Evolutionary conservation across 2,888 invertebrate species (phyloP).

Genomic region (Tiliacea aurago): DNA sequence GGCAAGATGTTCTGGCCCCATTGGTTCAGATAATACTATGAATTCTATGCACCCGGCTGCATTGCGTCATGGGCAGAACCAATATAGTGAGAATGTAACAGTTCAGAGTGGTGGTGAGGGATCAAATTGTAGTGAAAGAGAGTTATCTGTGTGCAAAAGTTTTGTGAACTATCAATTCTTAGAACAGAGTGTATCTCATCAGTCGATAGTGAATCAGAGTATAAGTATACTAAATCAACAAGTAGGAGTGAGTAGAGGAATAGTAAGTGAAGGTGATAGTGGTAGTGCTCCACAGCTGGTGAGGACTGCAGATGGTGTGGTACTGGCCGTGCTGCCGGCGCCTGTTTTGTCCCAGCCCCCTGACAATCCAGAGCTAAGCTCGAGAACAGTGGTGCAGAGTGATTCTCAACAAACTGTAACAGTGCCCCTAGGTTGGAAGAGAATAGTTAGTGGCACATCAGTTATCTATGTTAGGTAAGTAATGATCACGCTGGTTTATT

Average conservation of each 20-base stretch:
- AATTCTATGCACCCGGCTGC: constrained; percentile 79
- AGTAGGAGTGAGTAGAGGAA: constrained; percentile 84
- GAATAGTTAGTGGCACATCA: constrained; percentile 85
- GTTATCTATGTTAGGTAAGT: constrained; percentile 86
- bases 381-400: constrained; percentile 82
- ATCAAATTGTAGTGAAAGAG: constrained; percentile 82
- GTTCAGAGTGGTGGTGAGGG: constrained; percentile 81
- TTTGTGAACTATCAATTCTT: constrained; percentile 89
- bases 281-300: constrained; percentile 82
- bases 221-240: constrained; percentile 89
- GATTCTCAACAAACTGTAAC: constrained; percentile 83
- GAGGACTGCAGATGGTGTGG: constrained; percentile 87
- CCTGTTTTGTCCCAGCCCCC: constrained; percentile 73
- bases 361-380: constrained; percentile 77
- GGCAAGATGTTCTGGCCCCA: constrained; percentile 76
- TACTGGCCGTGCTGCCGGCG: constrained; percentile 85
- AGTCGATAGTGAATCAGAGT: constrained; percentile 89
- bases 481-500: not conserved
- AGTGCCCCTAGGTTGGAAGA: constrained; percentile 89
- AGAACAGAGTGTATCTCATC: constrained; percentile 89
- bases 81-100: constrained; percentile 81
- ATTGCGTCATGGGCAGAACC: constrained; percentile 79
- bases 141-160: constrained; percentile 82
- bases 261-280: constrained; percentile 82
- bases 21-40: constrained; percentile 80